A percentile compares a stretch with the other conserved stretches of the same genome.
Evolutionary conservation across 1,140 invertebrate genomes (phyloP).

Genomic region (Drosophila truncata): DNA sequence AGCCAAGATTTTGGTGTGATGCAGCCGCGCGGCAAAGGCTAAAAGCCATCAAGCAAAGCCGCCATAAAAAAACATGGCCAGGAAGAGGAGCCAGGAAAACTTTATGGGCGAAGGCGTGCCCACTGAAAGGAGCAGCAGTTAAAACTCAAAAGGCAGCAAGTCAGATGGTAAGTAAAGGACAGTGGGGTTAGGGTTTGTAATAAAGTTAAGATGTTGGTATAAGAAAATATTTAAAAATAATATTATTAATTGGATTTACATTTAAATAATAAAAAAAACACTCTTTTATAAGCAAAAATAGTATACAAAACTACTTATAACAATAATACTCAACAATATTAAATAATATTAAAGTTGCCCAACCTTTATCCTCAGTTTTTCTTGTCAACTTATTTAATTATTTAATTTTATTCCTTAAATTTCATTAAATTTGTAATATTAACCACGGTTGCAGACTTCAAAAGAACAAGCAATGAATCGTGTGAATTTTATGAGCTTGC

Average conservation of each 20-base stretch:
- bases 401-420: too few species aligned
- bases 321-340: neutral
- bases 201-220: too few species aligned
- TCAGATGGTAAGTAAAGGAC: slow-evolving; percentile 1
- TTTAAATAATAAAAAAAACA: too few species aligned
- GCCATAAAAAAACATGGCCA: slow-evolving; percentile 13
- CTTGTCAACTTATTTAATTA: neutral
- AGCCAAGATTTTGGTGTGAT: slow-evolving; percentile 35
- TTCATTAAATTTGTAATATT: neutral
- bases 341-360: neutral
- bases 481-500: slow-evolving; percentile 68
- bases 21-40: slow-evolving; percentile 4
- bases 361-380: neutral
- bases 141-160: slow-evolving; percentile 17
- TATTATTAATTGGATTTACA: too few species aligned
- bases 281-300: too few species aligned
- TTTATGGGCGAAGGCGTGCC: slow-evolving; percentile 39
- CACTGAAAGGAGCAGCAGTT: slow-evolving; percentile 26
- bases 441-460: slow-evolving; percentile 27
- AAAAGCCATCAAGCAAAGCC: slow-evolving; percentile 13
- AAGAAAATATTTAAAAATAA: too few species aligned
- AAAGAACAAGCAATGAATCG: slow-evolving; percentile 34
- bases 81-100: slow-evolving; percentile 9
- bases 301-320: neutral
- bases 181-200: slow-evolving; percentile 10